Base-by-base conservation (phyloP, 2,888 invertebrate species). In the Pollenia angustigena region DNA sequence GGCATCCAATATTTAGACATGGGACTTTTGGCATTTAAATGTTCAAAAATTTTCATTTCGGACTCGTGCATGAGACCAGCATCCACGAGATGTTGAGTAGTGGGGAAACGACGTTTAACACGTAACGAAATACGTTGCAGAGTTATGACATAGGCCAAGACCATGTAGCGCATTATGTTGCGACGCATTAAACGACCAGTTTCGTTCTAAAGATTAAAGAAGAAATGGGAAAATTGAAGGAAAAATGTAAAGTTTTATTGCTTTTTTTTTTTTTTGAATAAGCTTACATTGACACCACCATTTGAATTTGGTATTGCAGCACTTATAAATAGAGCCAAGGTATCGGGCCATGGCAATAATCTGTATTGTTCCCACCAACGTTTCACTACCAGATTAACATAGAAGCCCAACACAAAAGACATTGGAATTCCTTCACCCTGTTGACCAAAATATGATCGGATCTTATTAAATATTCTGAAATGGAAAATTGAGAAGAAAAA, bases 361-460 rank as follows among this genome's bases (percentile, higher is more conserved):
- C 96, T 96, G 94, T 98, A 98, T 93, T 98, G 98, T 92, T 98
- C 97, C 98, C 98, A 98, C 98, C 98, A 98, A 90, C 98, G 95
- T 92, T 97, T 97, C 89, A 98, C 98, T 75, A 98, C 97, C 90
- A 98, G 95, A 90, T 96, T 97, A 88, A 98, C 98, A 94, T 98
- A 98, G 95, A 99, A 98, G 83, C 98, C 98, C 89, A 99, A 95
- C 78, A 98, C 98, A 94, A 99, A 98, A 46, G 98, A 97, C 96
- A 99, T 97, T 54, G 98, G 98, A 92, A 98, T 98, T 85, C 97
- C 96, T 93, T 97, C 97, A 92, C 96, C 96, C 93, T 97, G 97
- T 90, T 96, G 96, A 84, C 97, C 96, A 93, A 98, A 98, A 94
- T 98, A 98, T 89, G 95, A 95, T 56, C 97, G 96, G 76, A 98